Evolutionary conservation across 1,140 invertebrate genomes (phyloP).

Genomic region (Achatina immaculata): DNA sequence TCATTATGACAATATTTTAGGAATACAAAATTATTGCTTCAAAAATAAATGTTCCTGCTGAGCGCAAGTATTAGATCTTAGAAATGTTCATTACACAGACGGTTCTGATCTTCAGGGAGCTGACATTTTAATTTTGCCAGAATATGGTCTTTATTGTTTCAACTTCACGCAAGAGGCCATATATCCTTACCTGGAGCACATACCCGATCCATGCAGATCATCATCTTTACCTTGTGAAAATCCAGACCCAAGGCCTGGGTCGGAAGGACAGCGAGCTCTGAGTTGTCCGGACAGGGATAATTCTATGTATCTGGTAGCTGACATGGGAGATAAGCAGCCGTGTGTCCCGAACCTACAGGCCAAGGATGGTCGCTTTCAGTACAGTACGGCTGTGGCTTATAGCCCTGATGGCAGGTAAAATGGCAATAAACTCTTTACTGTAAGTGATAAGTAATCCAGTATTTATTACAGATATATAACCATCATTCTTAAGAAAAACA

Average conservation of each 20-base stretch:
- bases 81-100: neutral
- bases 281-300: slow-evolving; percentile 75
- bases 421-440: too few relatives aligned
- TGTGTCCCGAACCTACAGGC: slow-evolving; percentile 71
- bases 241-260: slow-evolving; percentile 30
- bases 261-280: slow-evolving; percentile 49
- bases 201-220: slow-evolving; percentile 52
- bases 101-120: slow-evolving; percentile 71
- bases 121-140: slow-evolving; percentile 89
- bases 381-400: slow-evolving; percentile 85
- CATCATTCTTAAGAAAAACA: too few relatives aligned
- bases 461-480: too few relatives aligned
- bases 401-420: slow-evolving; percentile 66
- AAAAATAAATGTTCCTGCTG: neutral
- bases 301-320: slow-evolving; percentile 79
- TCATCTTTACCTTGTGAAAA: slow-evolving; percentile 55
- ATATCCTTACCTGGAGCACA: slow-evolving; percentile 54
- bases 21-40: neutral
- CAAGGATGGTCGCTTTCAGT: slow-evolving; percentile 74
- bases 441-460: too few relatives aligned
- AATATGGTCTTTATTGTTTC: slow-evolving; percentile 75
- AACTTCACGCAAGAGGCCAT: slow-evolving; percentile 38
- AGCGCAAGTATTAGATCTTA: neutral
- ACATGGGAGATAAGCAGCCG: slow-evolving; percentile 78
- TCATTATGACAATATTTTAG: too few relatives aligned